Evolutionary conservation across 2,797 vertebrate genomes (phyloP).

Genomic region (Hoplostethus mediterraneus): DNA sequence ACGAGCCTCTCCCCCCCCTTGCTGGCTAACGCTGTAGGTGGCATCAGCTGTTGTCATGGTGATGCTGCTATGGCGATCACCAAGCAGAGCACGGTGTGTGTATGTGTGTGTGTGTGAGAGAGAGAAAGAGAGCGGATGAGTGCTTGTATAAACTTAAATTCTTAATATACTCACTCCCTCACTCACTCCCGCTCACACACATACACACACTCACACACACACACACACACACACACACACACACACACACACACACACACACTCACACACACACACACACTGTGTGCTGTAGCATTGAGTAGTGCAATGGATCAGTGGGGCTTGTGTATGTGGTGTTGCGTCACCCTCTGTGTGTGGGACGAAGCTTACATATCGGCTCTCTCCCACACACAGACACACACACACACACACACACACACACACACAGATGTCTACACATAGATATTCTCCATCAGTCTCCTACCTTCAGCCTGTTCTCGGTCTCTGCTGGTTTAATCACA

Average conservation of each 20-base stretch:
- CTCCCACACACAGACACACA: slow-evolving; percentile 52
- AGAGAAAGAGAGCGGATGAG: slow-evolving; percentile 13
- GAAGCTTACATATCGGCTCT: slow-evolving; percentile 66
- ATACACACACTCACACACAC: slow-evolving; percentile 14
- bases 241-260: slow-evolving; percentile 9
- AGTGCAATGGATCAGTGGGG: slow-evolving; percentile 48
- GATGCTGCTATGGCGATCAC: slow-evolving; percentile 48
- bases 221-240: slow-evolving; percentile 15
- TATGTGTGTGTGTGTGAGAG: slow-evolving; percentile 6
- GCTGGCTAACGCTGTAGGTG: slow-evolving; percentile 29
- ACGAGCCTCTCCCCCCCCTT: slow-evolving; percentile 36
- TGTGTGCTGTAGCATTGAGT: slow-evolving; percentile 24
- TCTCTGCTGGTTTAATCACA: slow-evolving; percentile 62
- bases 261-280: slow-evolving; percentile 23
- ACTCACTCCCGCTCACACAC: not conserved
- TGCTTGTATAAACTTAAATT: slow-evolving; percentile 27
- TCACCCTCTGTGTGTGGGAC: slow-evolving; percentile 78
- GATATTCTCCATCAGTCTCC: slow-evolving; percentile 46
- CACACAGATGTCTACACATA: slow-evolving; percentile 20
- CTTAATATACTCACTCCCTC: slow-evolving; percentile 18
- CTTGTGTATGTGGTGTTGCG: slow-evolving; percentile 72
- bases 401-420: not conserved
- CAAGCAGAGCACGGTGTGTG: slow-evolving; percentile 11
- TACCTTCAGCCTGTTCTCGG: slow-evolving; percentile 58
- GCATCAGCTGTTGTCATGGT: slow-evolving; percentile 75